phyloP scores from a whole-genome alignment of 1,140 invertebrate species.

The Brachionus asplanchnoidis region DNA sequence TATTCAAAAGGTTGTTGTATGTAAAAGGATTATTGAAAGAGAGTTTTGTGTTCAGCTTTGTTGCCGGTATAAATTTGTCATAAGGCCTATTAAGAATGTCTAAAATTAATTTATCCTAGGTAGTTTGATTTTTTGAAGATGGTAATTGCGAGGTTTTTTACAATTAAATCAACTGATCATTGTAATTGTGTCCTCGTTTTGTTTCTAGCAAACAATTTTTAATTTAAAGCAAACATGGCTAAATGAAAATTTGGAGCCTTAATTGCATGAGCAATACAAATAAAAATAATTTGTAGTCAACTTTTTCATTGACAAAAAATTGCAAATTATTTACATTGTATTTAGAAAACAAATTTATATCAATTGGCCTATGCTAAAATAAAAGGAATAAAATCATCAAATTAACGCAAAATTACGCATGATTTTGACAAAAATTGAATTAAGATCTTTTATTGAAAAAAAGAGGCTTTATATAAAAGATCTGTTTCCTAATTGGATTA shows the following conservation, averaged over 20 bases:
- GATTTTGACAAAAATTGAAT: no score
- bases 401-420: no score
- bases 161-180: not conserved
- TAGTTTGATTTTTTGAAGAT: not conserved
- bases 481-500: no score
- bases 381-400: no score
- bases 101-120: not conserved
- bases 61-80: not conserved
- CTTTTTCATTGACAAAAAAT: not conserved
- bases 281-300: not conserved
- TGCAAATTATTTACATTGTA: not conserved
- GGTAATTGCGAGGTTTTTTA: not conserved
- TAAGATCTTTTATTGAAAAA: no score
- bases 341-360: not conserved
- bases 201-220: not conserved
- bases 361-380: no score
- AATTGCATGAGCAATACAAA: constrained; percentile 3
- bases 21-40: constrained; percentile 6
- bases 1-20: constrained; percentile 17
- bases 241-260: not conserved
- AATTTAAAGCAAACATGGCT: not conserved
- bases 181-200: not conserved
- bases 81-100: not conserved
- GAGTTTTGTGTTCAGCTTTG: not conserved
- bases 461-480: no score